Conservation (phyloP, 2,888 invertebrate species). For the Nephrotoma flavescens region DNA sequence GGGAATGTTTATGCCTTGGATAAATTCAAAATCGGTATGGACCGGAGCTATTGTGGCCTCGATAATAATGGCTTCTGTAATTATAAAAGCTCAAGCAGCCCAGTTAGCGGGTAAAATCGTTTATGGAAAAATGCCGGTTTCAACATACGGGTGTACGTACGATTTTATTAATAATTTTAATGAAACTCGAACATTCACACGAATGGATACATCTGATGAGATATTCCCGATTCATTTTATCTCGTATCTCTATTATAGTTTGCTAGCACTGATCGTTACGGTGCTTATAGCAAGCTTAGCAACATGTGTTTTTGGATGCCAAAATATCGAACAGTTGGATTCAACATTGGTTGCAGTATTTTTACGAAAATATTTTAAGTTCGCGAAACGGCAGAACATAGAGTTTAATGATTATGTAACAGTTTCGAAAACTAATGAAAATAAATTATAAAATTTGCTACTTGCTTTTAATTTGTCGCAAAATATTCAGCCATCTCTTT, state of each 20-base stretch:
- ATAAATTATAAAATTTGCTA: too few relatives aligned
- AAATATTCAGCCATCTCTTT: too few relatives aligned
- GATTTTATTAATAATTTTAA: slow-evolving; percentile 10
- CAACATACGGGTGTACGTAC: slow-evolving; percentile 35
- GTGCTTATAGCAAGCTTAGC: not conserved
- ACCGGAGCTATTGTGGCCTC: slow-evolving; percentile 50
- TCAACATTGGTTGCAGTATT: not conserved
- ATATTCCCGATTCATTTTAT: not conserved
- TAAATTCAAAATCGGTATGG: slow-evolving; percentile 43
- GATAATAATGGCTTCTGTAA: slow-evolving; percentile 49
- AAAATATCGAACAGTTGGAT: not conserved
- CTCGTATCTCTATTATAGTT: not conserved
- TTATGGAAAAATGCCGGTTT: slow-evolving; percentile 38
- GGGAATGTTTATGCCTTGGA: slow-evolving; percentile 34
- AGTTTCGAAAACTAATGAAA: too few relatives aligned
- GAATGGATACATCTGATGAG: too few relatives aligned
- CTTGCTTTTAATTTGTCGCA: too few relatives aligned
- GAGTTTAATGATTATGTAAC: too few relatives aligned
- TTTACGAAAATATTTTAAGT: not conserved
- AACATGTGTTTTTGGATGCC: not conserved
- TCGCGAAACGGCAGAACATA: too few relatives aligned
- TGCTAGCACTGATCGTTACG: not conserved
- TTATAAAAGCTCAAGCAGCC: slow-evolving; percentile 37
- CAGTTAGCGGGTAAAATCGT: slow-evolving; percentile 45
- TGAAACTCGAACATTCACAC: not conserved